Evolutionary conservation across 1,140 invertebrate species (phyloP).

Genomic region (Diorhabda elongata): DNA sequence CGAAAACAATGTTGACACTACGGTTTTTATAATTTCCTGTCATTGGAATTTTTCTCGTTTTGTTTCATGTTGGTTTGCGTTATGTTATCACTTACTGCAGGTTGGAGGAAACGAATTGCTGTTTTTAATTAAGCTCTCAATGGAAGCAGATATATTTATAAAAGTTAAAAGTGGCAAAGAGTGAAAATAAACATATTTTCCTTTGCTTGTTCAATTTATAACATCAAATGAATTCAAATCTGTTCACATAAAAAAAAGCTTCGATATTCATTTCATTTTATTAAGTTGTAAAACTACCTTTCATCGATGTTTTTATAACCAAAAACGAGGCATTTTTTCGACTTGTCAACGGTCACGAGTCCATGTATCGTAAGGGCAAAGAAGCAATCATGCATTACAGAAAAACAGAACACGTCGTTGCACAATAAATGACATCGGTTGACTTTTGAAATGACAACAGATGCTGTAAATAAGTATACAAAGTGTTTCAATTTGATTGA

Average conservation of each 20-base stretch:
- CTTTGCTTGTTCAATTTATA: no score
- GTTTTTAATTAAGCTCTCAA: background rate
- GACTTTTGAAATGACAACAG: slow-evolving; percentile 35
- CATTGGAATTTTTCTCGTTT: background rate
- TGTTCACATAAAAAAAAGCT: no score
- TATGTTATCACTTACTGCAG: slow-evolving; percentile 1
- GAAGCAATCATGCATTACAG: slow-evolving; percentile 21
- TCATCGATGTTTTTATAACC: no score
- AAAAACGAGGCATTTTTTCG: no score
- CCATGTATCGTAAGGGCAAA: background rate
- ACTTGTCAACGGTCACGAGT: no score
- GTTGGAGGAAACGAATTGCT: background rate
- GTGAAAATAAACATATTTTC: no score
- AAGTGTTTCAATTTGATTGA: slow-evolving; percentile 32
- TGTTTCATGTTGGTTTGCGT: slow-evolving; percentile 4
- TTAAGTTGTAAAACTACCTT: no score
- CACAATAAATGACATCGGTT: slow-evolving; percentile 36
- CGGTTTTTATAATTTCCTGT: slow-evolving; percentile 13
- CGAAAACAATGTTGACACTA: slow-evolving; percentile 10
- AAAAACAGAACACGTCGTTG: slow-evolving; percentile 33
- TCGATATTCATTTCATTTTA: no score
- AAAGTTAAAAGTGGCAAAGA: no score
- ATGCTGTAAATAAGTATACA: slow-evolving; percentile 36
- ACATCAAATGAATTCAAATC: no score
- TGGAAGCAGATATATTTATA: no score